phyloP scores from a whole-genome alignment of 2,888 invertebrate species.

The Agonum fuliginosum region DNA sequence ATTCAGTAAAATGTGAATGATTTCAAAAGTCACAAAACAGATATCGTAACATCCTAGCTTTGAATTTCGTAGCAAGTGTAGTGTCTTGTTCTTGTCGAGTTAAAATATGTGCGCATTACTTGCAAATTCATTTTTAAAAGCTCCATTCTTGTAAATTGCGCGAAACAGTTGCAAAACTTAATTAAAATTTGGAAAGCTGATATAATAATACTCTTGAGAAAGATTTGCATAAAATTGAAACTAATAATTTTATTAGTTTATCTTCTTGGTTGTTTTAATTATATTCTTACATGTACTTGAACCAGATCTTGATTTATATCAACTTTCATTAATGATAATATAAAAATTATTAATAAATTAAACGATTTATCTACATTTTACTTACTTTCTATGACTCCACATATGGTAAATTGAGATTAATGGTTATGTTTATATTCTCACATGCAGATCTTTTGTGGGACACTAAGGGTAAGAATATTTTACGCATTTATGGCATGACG shows the following conservation, averaged over 20 bases:
- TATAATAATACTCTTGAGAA: constrained; percentile 32
- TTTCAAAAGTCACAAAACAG: too few relatives aligned
- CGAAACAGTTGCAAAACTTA: constrained; percentile 24
- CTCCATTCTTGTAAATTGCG: neutral
- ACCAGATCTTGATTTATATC: constrained; percentile 25
- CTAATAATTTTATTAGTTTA: constrained; percentile 1
- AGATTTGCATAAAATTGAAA: constrained; percentile 49
- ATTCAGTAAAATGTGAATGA: too few relatives aligned
- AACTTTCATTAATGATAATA: constrained; percentile 25
- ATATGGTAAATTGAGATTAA: constrained; percentile 15
- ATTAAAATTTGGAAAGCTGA: constrained; percentile 43
- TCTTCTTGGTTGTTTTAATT: neutral
- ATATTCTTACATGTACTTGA: constrained; percentile 30
- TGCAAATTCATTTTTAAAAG: neutral
- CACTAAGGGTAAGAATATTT: constrained; percentile 72
- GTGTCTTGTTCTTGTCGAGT: too few relatives aligned
- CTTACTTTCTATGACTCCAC: constrained; percentile 30
- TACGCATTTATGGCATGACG: constrained; percentile 7
- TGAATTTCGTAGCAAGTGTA: too few relatives aligned
- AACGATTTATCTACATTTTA: constrained; percentile 21
- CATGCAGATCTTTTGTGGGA: constrained; percentile 75
- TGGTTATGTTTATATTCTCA: constrained; percentile 61
- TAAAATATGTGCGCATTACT: too few relatives aligned
- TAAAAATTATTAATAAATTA: constrained; percentile 34
- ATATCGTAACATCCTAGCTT: too few relatives aligned